These are phyloP conservation scores for Antechinus stuartii DNA, from an alignment of 2,113 vertebrate genomes.

Conservation along the genomic window DNA sequence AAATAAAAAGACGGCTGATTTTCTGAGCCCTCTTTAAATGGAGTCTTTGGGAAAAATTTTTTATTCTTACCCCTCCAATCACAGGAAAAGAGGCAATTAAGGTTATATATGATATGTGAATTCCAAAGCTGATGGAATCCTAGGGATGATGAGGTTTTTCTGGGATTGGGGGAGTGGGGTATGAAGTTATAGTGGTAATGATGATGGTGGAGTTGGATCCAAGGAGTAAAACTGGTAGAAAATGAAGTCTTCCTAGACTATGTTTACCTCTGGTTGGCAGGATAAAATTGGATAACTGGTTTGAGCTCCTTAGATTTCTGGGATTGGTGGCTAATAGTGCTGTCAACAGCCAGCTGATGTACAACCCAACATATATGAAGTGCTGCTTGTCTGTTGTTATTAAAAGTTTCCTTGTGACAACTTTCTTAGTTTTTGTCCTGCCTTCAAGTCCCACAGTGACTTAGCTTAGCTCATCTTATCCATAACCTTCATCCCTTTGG, in stretches of 20 bases:
- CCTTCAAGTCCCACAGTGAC: background rate
- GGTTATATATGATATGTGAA: background rate
- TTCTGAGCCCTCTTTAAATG: background rate
- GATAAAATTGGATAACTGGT: background rate
- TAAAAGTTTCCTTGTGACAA: background rate
- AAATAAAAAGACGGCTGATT: background rate
- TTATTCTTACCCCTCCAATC: background rate
- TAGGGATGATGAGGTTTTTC: background rate
- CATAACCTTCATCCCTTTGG: background rate
- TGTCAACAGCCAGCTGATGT: background rate
- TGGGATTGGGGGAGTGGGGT: background rate
- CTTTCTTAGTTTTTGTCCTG: background rate
- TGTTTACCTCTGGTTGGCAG: background rate
- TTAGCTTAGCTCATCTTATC: background rate
- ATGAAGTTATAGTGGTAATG: background rate
- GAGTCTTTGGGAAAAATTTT: background rate
- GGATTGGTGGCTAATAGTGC: background rate
- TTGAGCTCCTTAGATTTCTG: background rate
- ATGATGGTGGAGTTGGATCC: background rate
- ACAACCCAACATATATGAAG: background rate
- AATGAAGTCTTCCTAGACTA: background rate
- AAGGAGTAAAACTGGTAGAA: background rate
- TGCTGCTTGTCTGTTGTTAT: background rate
- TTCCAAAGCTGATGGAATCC: background rate
- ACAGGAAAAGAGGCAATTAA: background rate